Percentiles rank a stretch among this genome's conserved stretches.
These are phyloP conservation scores for Oncorhynchus gorbuscha DNA, from an alignment of 2,113 vertebrate species.

Conservation along the genomic window DNA sequence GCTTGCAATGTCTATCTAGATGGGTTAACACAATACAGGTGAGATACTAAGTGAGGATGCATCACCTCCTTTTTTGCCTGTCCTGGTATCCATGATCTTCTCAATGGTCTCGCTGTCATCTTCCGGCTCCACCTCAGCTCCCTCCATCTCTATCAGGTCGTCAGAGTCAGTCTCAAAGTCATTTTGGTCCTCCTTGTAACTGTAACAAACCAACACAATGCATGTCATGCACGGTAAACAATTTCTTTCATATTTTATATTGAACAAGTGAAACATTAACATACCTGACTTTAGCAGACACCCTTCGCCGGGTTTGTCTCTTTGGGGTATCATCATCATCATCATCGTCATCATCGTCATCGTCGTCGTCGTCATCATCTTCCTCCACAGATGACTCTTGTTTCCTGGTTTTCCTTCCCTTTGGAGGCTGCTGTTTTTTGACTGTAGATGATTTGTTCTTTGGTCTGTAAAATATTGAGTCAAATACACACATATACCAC, in stretches of 20 bases:
- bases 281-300: slow-evolving; percentile 93
- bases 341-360: slow-evolving; percentile 72
- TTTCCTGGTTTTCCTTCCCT: slow-evolving; percentile 83
- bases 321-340: slow-evolving; percentile 88
- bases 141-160: slow-evolving; percentile 97
- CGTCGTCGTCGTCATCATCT: slow-evolving; percentile 67
- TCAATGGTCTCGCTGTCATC: slow-evolving; percentile 97
- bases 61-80: slow-evolving; percentile 90
- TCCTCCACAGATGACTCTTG: slow-evolving; percentile 87
- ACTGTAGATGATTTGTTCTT: slow-evolving; percentile 75
- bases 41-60: not conserved
- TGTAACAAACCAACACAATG: slow-evolving; percentile 44
- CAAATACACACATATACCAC: slow-evolving; percentile 13
- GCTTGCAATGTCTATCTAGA: too few relatives aligned
- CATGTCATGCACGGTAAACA: not conserved
- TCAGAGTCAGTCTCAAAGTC: slow-evolving; percentile 99
- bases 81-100: slow-evolving; percentile 87
- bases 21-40: too few relatives aligned
- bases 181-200: slow-evolving; percentile 98
- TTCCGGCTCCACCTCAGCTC: slow-evolving; percentile 88
- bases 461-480: slow-evolving; percentile 71
- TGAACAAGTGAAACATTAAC: not conserved
- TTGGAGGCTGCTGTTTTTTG: slow-evolving; percentile 82
- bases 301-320: slow-evolving; percentile 88
- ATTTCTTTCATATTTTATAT: not conserved